Percentiles rank a stretch among this genome's conserved stretches.
Evolutionary conservation across 2,113 vertebrate genomes (phyloP).

Genomic region (Crotalus tigris): DNA sequence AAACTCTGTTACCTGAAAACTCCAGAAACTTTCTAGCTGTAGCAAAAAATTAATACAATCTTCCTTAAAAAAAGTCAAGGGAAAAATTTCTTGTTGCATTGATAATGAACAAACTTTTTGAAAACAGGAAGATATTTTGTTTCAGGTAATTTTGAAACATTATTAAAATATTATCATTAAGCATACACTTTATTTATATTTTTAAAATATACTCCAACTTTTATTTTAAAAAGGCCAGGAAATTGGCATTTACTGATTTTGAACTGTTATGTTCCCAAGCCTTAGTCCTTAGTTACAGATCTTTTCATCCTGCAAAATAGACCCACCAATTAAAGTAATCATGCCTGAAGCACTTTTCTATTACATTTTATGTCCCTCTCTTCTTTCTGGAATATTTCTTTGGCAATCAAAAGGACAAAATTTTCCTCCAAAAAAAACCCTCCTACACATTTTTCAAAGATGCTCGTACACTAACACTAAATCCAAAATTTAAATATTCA

Average conservation of each 20-base stretch:
- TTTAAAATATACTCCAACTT: conserved; percentile 17
- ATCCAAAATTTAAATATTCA: conserved; percentile 4
- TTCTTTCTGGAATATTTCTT: conserved; percentile 14
- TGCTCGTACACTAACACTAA: conserved; percentile 36
- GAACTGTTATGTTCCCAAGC: conserved; percentile 31
- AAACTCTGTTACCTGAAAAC: background rate
- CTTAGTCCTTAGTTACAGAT: conserved; percentile 16
- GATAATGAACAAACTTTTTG: background rate
- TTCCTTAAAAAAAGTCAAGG: background rate
- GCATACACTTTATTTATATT: background rate
- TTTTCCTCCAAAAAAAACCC: conserved; percentile 17
- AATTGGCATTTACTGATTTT: conserved; percentile 28
- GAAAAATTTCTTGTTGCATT: background rate
- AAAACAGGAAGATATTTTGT: background rate
- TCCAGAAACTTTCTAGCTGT: background rate
- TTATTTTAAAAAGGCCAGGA: conserved; percentile 10
- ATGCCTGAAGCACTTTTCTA: conserved; percentile 26
- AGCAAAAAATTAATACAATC: background rate
- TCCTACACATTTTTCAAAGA: conserved; percentile 4
- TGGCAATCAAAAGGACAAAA: conserved; percentile 34
- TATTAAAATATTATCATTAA: no score
- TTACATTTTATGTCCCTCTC: conserved; percentile 35
- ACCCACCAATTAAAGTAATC: conserved; percentile 39
- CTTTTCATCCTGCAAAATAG: conserved; percentile 35
- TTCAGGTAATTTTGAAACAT: background rate